These are phyloP conservation scores for Sebastes alutus DNA, from an alignment of 2,797 vertebrate species.

Conservation along the genomic window DNA sequence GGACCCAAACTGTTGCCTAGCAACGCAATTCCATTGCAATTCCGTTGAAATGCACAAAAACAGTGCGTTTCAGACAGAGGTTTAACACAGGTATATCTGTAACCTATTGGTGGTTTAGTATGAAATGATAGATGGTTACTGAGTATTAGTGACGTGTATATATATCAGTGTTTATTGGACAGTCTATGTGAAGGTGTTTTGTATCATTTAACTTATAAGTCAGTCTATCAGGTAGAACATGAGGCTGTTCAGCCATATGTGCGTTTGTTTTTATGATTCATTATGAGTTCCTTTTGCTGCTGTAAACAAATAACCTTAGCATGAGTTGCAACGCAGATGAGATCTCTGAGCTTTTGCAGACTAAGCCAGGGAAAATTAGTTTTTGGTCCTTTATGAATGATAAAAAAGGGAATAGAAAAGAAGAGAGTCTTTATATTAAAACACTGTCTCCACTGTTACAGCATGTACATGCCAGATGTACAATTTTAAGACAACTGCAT, in stretches of 20 bases:
- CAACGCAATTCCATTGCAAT: no score
- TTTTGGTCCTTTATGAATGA: background rate
- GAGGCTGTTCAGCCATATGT: conserved; percentile 8
- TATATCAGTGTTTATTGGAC: background rate
- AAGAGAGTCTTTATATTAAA: background rate
- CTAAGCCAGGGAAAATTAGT: background rate
- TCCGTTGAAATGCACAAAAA: no score
- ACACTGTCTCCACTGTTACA: background rate
- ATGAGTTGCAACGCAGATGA: background rate
- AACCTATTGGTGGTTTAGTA: background rate
- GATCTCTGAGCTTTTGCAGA: background rate
- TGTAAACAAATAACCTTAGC: background rate
- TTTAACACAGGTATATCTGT: no score
- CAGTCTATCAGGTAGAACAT: background rate
- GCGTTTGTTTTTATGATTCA: background rate
- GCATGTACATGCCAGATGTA: conserved; percentile 42
- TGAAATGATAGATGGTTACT: background rate
- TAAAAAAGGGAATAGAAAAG: background rate
- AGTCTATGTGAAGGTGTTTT: background rate
- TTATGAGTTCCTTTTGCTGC: background rate
- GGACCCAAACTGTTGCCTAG: no score
- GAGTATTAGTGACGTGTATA: background rate
- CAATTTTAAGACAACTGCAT: background rate
- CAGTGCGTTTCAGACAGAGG: no score
- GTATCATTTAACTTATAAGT: background rate